Evolutionary conservation across 1,140 invertebrate genomes (phyloP), one percentile per base, ranked within the genome.

Genomic region (Apis cerana): DNA sequence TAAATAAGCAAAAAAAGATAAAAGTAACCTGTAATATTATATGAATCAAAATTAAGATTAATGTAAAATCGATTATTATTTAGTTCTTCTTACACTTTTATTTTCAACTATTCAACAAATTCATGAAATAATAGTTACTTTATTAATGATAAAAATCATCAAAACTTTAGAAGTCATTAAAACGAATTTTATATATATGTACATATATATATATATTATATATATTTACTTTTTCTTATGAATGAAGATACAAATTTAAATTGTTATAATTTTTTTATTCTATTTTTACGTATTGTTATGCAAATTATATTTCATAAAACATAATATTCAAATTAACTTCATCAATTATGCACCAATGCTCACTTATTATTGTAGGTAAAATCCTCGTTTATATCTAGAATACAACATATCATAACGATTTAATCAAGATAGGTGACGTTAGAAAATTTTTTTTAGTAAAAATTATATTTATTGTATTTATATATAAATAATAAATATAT

Each of bases 21-120:
- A 8, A 65, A 54, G n/a, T 76, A 67, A 76, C 27, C 61, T 67
- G 15, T 33, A 65, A n/a, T 7, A 33, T 13, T 19, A 76, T 67
- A 11, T 43, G 17, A 43, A 67, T 11, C 21, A 33, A 67, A 5
- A 23, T 61, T 61, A 23, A 5, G 33, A 67, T 2, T 13, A 67
- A n/a, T 43, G 13, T 67, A 67, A 48, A 48, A 67, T 5, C 21
- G 5, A 67, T 67, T 48, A 7, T 67, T 12, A 5, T 23, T 67
- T 1, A 48, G 11, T 67, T 48, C 1, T 67, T 67, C 12, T 12
- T 7, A 67, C 12, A 4, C 21, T 65, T 43, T 43, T 43, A 33
- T 19, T 43, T 65, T 43, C 19, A 65, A 65, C 43, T 65, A 65
- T 43, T 43, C 17, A 65, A 65, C 27, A 21, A 65, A 19, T 17